phyloP scores from a whole-genome alignment of 2,888 invertebrate species.

The Habrosyne pyritoides region DNA sequence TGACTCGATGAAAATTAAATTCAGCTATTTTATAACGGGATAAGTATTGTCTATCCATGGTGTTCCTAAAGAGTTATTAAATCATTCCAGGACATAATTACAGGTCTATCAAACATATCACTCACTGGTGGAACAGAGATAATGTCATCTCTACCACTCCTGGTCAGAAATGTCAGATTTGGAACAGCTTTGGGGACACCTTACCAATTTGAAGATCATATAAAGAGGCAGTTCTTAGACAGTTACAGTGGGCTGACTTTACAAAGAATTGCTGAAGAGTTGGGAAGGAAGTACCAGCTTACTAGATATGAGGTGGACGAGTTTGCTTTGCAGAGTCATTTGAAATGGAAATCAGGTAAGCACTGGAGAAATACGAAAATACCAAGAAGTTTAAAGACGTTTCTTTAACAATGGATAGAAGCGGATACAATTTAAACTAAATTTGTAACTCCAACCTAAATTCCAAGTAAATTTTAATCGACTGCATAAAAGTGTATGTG shows the following conservation, averaged over 20 bases:
- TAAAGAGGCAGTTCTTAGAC: slow-evolving; percentile 83
- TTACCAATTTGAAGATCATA: slow-evolving; percentile 90
- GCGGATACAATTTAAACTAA: too few relatives aligned
- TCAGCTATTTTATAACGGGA: too few relatives aligned
- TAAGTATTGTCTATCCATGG: too few relatives aligned
- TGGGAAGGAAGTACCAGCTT: slow-evolving; percentile 89
- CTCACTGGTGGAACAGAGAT: slow-evolving; percentile 96
- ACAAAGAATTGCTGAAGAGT: slow-evolving; percentile 94
- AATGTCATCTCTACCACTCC: slow-evolving; percentile 95
- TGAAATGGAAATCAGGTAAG: slow-evolving; percentile 91
- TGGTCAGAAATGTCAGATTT: slow-evolving; percentile 93
- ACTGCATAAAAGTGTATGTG: too few relatives aligned
- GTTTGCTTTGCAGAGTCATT: slow-evolving; percentile 91
- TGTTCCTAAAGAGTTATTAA: neutral
- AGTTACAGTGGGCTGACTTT: slow-evolving; percentile 92
- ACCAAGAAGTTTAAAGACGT: too few relatives aligned
- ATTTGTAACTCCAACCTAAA: too few relatives aligned
- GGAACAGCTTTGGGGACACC: slow-evolving; percentile 92
- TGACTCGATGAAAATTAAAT: too few relatives aligned
- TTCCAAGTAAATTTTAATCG: too few relatives aligned
- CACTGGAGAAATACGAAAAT: slow-evolving; percentile 4
- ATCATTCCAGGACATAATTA: slow-evolving; percentile 88
- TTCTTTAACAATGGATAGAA: too few relatives aligned
- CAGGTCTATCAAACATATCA: slow-evolving; percentile 91
- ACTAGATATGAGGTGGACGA: slow-evolving; percentile 90